Percentiles rank a stretch among this genome's conserved stretches.
Evolutionary conservation across 1,140 invertebrate genomes (phyloP).

Genomic region (Temnothorax nylanderi): DNA sequence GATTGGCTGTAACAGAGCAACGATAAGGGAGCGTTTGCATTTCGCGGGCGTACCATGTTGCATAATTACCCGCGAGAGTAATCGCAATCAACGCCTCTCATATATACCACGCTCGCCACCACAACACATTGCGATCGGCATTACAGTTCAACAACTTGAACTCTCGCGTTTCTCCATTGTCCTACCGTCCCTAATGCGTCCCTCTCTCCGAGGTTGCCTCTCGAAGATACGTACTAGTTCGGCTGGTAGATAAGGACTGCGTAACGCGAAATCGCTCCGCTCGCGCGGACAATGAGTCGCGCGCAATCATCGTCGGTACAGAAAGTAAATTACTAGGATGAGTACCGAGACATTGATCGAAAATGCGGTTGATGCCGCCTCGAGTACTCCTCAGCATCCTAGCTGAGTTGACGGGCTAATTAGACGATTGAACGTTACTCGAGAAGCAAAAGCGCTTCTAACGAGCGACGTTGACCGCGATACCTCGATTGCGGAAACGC

Average conservation of each 20-base stretch:
- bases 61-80: constrained; percentile 61
- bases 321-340: constrained; percentile 61
- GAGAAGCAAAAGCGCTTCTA: constrained; percentile 61
- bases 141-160: constrained; percentile 63
- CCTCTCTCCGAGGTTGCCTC: neutral
- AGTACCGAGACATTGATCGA: constrained; percentile 38
- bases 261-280: constrained; percentile 80
- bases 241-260: constrained; percentile 62
- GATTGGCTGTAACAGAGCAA: constrained; percentile 41
- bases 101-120: constrained; percentile 62
- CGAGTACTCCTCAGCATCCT: neutral
- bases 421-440: constrained; percentile 53
- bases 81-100: constrained; percentile 69
- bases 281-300: constrained; percentile 81
- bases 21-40: constrained; percentile 46
- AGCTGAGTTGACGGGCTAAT: constrained; percentile 39
- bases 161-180: constrained; percentile 67
- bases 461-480: constrained; percentile 52
- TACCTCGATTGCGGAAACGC: constrained; percentile 44
- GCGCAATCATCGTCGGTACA: constrained; percentile 79
- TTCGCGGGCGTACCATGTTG: constrained; percentile 8
- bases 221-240: constrained; percentile 22
- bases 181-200: constrained; percentile 55
- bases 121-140: constrained; percentile 46
- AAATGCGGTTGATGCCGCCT: constrained; percentile 21